Percentiles rank a stretch among this genome's conserved stretches.
phyloP scores from a whole-genome alignment of 1,140 invertebrate species.

The Pogonomyrmex californicus region DNA sequence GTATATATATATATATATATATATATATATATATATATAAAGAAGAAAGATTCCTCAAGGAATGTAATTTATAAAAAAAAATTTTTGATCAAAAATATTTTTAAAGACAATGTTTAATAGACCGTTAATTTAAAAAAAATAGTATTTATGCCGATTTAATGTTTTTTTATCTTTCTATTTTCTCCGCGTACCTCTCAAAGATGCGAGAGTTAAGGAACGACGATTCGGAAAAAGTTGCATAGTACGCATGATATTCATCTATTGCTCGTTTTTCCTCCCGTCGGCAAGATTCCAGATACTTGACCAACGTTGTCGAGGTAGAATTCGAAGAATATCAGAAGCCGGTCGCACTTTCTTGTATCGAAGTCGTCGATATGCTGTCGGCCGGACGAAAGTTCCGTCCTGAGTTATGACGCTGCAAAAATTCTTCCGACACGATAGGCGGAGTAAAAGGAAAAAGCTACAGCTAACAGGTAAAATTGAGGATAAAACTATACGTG shows the following conservation, averaged over 20 bases:
- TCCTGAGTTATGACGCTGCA: slow-evolving; percentile 57
- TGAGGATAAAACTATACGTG: slow-evolving; percentile 17
- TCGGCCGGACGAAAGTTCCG: slow-evolving; percentile 5
- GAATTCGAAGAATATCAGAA: slow-evolving; percentile 56
- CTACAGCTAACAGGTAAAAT: slow-evolving; percentile 44
- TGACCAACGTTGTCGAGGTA: slow-evolving; percentile 29
- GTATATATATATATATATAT: neutral
- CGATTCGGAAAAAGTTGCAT: slow-evolving; percentile 8
- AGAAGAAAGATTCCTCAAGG: neutral
- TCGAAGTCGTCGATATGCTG: slow-evolving; percentile 15
- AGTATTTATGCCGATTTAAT: slow-evolving; percentile 26
- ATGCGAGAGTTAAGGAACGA: slow-evolving; percentile 42
- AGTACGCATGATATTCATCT: neutral
- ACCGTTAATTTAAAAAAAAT: slow-evolving; percentile 9
- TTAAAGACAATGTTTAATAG: neutral
- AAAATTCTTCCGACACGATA: slow-evolving; percentile 56
- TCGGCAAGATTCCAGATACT: slow-evolving; percentile 47
- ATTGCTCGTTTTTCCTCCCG: slow-evolving; percentile 7
- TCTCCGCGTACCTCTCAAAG: slow-evolving; percentile 23
- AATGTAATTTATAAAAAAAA: neutral
- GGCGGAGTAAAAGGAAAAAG: slow-evolving; percentile 30
- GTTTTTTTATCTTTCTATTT: slow-evolving; percentile 27
- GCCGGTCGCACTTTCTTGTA: slow-evolving; percentile 48
- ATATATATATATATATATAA: neutral
- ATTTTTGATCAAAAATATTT: neutral